These are phyloP conservation scores for Polyploca ridens DNA, from an alignment of 2,888 invertebrate genomes.

Conservation along the genomic window DNA sequence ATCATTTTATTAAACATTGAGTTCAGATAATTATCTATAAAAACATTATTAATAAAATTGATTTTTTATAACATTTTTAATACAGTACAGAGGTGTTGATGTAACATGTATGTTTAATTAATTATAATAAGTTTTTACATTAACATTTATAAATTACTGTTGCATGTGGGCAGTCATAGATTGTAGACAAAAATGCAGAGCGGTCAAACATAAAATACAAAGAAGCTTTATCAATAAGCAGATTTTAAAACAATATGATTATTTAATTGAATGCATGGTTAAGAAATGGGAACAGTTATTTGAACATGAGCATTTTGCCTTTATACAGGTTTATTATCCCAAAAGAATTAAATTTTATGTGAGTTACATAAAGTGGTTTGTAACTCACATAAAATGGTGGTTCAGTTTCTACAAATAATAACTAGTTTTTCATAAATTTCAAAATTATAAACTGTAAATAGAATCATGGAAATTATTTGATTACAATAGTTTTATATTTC, in stretches of 20 bases:
- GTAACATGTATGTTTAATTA: not conserved
- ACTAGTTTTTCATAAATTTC: no score
- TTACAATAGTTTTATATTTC: no score
- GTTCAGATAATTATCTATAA: not conserved
- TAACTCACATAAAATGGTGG: no score
- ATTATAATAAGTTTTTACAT: not conserved
- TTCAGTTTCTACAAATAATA: no score
- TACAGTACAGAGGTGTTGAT: not conserved
- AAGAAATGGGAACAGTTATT: conserved; percentile 10
- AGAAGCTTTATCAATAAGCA: conserved; percentile 33
- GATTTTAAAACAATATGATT: conserved; percentile 8
- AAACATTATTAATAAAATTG: not conserved
- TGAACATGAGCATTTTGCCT: not conserved
- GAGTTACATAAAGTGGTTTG: no score
- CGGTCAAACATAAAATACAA: conserved; percentile 57
- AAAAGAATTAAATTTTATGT: not conserved
- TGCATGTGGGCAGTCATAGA: conserved; percentile 44
- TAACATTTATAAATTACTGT: not conserved
- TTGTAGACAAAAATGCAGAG: conserved; percentile 80
- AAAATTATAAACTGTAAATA: no score
- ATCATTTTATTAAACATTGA: not conserved
- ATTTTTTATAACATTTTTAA: not conserved
- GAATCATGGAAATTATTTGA: no score
- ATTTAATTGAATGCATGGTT: conserved; percentile 19
- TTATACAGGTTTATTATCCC: not conserved